Evolutionary conservation across 2,888 invertebrate species (phyloP).

Genomic region (Dromius quadrimaculatus): DNA sequence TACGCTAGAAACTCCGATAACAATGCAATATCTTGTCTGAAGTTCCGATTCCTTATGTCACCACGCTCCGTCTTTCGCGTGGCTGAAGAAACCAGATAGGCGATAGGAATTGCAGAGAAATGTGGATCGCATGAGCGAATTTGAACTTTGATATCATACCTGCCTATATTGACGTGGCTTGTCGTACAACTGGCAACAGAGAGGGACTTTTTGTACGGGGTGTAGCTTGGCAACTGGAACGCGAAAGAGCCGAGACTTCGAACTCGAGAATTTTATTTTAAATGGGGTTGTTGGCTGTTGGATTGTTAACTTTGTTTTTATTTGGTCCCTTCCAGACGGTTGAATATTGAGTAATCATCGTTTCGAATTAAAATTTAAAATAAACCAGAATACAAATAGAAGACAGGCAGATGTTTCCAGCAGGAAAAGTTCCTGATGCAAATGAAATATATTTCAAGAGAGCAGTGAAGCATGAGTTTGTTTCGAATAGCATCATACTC

Average conservation of each 20-base stretch:
- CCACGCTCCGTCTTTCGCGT: slow-evolving; percentile 16
- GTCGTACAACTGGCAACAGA: not conserved
- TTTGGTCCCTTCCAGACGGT: not conserved
- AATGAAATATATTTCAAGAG: too few species aligned
- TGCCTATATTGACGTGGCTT: slow-evolving; percentile 15
- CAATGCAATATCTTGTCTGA: slow-evolving; percentile 26
- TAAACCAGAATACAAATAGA: not conserved
- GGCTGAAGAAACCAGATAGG: slow-evolving; percentile 34
- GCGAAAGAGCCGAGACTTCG: not conserved
- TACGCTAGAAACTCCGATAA: slow-evolving; percentile 25
- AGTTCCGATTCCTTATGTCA: not conserved
- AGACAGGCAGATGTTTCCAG: not conserved
- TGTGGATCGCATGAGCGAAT: slow-evolving; percentile 32
- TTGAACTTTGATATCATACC: slow-evolving; percentile 37
- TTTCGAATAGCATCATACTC: too few species aligned
- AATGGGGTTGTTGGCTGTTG: not conserved
- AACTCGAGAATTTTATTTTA: not conserved
- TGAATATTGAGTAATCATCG: not conserved
- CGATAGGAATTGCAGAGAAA: slow-evolving; percentile 31
- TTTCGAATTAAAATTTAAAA: not conserved
- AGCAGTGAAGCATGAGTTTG: too few species aligned
- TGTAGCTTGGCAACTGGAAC: slow-evolving; percentile 14
- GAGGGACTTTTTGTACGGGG: not conserved
- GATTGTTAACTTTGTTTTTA: not conserved
- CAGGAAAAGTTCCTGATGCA: too few species aligned